Conservation (phyloP, 2,888 invertebrate species). For the Ornithoptera priamus region DNA sequence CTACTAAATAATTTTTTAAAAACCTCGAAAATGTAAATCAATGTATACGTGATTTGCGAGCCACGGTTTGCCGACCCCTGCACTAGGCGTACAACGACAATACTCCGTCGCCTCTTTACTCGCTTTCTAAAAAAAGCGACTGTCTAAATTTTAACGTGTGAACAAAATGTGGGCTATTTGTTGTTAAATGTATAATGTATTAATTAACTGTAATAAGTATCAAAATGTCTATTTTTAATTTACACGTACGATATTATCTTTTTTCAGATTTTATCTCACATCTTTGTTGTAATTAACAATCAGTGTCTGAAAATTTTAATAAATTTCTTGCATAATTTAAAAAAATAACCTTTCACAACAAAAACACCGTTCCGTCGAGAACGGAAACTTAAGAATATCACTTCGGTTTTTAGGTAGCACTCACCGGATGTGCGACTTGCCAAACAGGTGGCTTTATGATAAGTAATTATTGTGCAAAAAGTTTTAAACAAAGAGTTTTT, state of each 20-base stretch:
- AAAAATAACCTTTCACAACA: background rate
- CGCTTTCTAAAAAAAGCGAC: too few relatives aligned
- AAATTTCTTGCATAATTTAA: constrained; percentile 11
- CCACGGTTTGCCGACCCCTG: too few relatives aligned
- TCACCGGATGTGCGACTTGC: constrained; percentile 13
- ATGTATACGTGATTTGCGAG: too few relatives aligned
- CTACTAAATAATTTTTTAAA: too few relatives aligned
- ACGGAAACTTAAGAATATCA: constrained; percentile 8
- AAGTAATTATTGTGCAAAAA: background rate
- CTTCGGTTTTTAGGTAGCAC: constrained; percentile 2
- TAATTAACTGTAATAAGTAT: background rate
- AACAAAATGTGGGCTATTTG: too few relatives aligned
- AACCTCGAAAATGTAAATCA: too few relatives aligned
- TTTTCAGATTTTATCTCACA: constrained; percentile 12
- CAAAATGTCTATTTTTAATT: background rate
- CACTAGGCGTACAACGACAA: too few relatives aligned
- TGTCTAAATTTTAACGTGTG: too few relatives aligned
- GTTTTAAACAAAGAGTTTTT: constrained; percentile 11
- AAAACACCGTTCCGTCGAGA: background rate
- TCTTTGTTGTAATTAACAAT: constrained; percentile 12
- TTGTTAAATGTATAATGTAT: background rate
- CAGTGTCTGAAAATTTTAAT: constrained; percentile 5
- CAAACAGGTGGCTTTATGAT: constrained; percentile 14
- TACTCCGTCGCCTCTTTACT: too few relatives aligned
- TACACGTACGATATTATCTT: background rate